phyloP scores from a whole-genome alignment of 2,797 vertebrate species.

The Anabas testudineus region DNA sequence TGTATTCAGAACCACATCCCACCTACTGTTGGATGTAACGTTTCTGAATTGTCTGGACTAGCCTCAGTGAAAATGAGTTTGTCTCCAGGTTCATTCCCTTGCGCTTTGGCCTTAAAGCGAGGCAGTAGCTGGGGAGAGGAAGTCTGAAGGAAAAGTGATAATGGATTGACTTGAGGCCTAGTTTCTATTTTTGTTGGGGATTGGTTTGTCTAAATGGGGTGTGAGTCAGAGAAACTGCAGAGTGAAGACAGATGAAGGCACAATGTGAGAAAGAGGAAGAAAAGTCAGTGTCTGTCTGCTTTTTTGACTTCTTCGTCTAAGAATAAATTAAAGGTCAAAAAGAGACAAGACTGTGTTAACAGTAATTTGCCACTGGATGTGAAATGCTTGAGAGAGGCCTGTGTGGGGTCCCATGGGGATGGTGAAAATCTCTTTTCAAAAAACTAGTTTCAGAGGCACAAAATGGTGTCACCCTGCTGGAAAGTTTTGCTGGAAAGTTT shows the following conservation, averaged over 20 bases:
- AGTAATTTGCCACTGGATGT: slow-evolving; percentile 26
- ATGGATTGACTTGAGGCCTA: slow-evolving; percentile 77
- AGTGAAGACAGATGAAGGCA: slow-evolving; percentile 32
- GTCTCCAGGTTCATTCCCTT: slow-evolving; percentile 51
- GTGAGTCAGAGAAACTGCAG: slow-evolving; percentile 61
- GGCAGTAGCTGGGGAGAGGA: slow-evolving; percentile 52
- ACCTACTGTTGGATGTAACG: slow-evolving; percentile 23
- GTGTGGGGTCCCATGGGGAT: slow-evolving; percentile 24
- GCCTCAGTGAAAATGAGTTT: slow-evolving; percentile 71
- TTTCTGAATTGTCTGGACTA: slow-evolving; percentile 44
- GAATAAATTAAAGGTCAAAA: slow-evolving; percentile 37
- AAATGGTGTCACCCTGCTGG: neutral
- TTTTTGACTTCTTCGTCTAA: slow-evolving; percentile 5
- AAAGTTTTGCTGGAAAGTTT: neutral
- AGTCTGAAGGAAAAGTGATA: slow-evolving; percentile 74
- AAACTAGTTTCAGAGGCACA: slow-evolving; percentile 3
- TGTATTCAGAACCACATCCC: slow-evolving; percentile 4
- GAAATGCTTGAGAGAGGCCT: slow-evolving; percentile 21
- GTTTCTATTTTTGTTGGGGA: slow-evolving; percentile 82
- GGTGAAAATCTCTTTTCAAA: slow-evolving; percentile 8
- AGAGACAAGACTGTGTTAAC: slow-evolving; percentile 8
- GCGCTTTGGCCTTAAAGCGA: slow-evolving; percentile 65
- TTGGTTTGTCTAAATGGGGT: slow-evolving; percentile 64
- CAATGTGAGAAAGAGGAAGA: slow-evolving; percentile 26
- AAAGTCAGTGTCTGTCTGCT: neutral